Evolutionary conservation across 1,140 invertebrate genomes (phyloP), one percentile per base, ranked within the genome.

Genomic region (Leptinotarsa undecemlineata): DNA sequence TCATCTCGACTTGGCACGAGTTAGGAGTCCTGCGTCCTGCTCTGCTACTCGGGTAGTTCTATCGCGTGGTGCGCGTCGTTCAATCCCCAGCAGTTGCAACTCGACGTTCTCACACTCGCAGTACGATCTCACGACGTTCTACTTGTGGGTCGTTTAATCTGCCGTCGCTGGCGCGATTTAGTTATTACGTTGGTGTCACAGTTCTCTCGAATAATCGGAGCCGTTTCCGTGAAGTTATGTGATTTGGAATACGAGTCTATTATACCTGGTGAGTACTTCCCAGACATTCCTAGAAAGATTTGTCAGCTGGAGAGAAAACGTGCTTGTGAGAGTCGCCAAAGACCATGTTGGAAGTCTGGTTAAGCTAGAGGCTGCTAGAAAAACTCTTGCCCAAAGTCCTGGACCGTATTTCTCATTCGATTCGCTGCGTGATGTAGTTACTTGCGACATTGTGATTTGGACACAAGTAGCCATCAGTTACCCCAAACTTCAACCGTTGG

Each of bases 1-100:
- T 82, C 80, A 77, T 82, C 78, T 81, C 78, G 78, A 76, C 82
- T 82, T 81, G 81, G 80, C 81, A 82, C 80, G 82, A 81, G 79
- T 77, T 42, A 42, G 33, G 33, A 42, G 33, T 42, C 33, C 33
- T 42, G 33, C 33, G 33, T 42, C 33, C 33, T 42, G 33, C 33
- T 73, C 69, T 33, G 75, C 75, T 75, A 77, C 75, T 77, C 72
- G 75, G 76, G 75, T 78, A 77, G 76, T 77, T 80, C 71, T 77
- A 75, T 76, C 78, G 78, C 81, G 82, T 82, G 80, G 79, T 83
- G 82, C 81, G 81, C 79, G 77, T 75, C 77, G 68, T 68, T 68
- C 68, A 51, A 62, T 76, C 74, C 77, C 70, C 74, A 75, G 70
- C 68, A 72, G 60, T 72, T 77, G 71, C 62, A 68, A 71, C 48